Evolutionary conservation across 2,888 invertebrate species (phyloP).

Genomic region (Poecilobothrus nobilitatus): DNA sequence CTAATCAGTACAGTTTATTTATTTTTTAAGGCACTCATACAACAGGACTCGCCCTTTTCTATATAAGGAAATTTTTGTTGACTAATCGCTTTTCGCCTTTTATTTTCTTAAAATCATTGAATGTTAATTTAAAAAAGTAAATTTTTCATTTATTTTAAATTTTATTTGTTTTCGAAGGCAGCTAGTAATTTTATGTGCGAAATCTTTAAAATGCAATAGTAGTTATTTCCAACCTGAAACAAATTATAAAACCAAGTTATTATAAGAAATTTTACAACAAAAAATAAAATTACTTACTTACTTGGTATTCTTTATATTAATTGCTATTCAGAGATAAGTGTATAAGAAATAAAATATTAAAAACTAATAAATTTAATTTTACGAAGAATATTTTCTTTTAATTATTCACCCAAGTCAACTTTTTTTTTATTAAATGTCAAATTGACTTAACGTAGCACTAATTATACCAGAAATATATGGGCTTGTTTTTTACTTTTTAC

Average conservation of each 20-base stretch:
- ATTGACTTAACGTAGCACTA: background rate
- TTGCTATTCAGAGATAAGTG: background rate
- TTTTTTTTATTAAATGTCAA: background rate
- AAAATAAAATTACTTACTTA: background rate
- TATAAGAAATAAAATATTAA: background rate
- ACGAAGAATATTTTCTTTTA: background rate
- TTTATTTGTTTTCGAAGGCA: background rate
- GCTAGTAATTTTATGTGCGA: background rate
- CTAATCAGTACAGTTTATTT: background rate
- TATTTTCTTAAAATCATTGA: background rate
- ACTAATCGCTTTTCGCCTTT: background rate
- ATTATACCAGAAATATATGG: too few relatives aligned
- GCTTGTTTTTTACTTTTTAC: too few relatives aligned
- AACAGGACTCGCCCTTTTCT: slow-evolving; percentile 3
- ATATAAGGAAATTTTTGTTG: background rate
- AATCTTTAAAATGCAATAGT: background rate
- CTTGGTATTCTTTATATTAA: background rate
- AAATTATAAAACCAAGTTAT: background rate
- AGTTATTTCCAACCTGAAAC: background rate
- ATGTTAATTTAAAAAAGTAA: background rate
- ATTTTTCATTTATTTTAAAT: background rate
- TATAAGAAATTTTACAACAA: background rate
- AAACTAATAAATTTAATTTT: background rate
- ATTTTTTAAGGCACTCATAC: slow-evolving; percentile 6
- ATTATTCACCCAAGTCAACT: background rate